These are phyloP conservation scores for Rynchops niger DNA, from an alignment of 2,113 vertebrate species.

Conservation along the genomic window DNA sequence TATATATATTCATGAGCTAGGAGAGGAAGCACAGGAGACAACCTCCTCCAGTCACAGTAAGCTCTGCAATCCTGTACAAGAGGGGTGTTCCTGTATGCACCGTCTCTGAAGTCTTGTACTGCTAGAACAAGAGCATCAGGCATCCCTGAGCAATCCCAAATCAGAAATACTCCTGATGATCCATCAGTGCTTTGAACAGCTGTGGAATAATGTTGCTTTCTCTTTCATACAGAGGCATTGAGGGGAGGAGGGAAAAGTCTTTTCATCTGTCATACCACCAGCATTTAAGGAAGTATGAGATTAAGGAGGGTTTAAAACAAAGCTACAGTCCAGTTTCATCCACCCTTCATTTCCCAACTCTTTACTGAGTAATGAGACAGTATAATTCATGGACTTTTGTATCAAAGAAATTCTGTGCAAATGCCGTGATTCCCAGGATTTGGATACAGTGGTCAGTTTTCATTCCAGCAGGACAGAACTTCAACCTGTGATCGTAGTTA, in stretches of 20 bases:
- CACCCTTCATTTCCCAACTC: neutral
- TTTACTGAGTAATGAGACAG: neutral
- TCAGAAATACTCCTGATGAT: neutral
- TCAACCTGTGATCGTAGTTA: neutral
- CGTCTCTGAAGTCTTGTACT: neutral
- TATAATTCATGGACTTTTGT: neutral
- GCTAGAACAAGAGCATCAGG: neutral
- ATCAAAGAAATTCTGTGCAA: neutral
- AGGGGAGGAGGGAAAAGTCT: neutral
- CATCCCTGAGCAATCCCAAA: neutral
- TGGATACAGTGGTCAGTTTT: neutral
- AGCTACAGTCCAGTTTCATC: neutral
- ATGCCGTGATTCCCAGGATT: neutral
- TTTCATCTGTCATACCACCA: neutral
- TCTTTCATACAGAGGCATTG: neutral
- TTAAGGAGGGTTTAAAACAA: neutral
- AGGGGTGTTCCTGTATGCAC: neutral
- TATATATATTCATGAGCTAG: neutral
- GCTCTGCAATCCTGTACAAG: neutral
- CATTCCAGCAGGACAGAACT: neutral
- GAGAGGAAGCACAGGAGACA: neutral
- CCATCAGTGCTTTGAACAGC: neutral
- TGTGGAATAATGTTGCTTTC: neutral
- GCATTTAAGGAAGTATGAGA: neutral
- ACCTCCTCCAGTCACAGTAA: accelerated